Evolutionary conservation across 1,140 invertebrate species (phyloP).

Genomic region (Idris sp.): DNA sequence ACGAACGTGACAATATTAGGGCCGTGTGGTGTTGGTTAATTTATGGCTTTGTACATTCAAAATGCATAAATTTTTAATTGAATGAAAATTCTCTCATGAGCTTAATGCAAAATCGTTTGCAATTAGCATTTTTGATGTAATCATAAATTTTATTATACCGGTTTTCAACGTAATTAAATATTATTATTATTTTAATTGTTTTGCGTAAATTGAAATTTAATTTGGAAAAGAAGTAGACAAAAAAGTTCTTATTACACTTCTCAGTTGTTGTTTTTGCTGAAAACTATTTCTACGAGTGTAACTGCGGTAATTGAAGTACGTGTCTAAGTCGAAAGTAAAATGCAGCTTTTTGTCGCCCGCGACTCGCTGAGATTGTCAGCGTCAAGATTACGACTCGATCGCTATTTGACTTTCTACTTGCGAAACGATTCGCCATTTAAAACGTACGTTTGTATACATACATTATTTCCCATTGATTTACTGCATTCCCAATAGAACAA

Average conservation of each 20-base stretch:
- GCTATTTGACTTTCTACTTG: slow-evolving; percentile 61
- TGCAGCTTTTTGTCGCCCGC: slow-evolving; percentile 53
- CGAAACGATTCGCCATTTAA: slow-evolving; percentile 58
- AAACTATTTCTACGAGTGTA: background rate
- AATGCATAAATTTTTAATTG: slow-evolving; percentile 13
- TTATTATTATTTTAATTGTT: no score
- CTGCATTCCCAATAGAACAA: slow-evolving; percentile 40
- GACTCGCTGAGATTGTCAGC: no score
- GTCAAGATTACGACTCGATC: slow-evolving; percentile 37
- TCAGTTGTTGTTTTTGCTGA: no score
- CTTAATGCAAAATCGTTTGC: no score
- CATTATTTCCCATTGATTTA: slow-evolving; percentile 52
- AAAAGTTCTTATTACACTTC: no score
- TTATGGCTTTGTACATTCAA: slow-evolving; percentile 28
- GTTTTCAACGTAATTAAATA: no score
- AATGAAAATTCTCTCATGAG: no score
- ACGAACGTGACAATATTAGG: slow-evolving; percentile 58
- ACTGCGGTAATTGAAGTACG: slow-evolving; percentile 1
- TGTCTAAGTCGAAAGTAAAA: slow-evolving; percentile 58
- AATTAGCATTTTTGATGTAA: no score
- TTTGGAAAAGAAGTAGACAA: no score
- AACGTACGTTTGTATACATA: slow-evolving; percentile 31
- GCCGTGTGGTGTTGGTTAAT: slow-evolving; percentile 38
- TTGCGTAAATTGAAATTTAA: no score
- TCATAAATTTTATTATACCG: no score